Base-by-base conservation (phyloP, 2,113 vertebrate species). In the Hippoglossus stenolepis region DNA sequence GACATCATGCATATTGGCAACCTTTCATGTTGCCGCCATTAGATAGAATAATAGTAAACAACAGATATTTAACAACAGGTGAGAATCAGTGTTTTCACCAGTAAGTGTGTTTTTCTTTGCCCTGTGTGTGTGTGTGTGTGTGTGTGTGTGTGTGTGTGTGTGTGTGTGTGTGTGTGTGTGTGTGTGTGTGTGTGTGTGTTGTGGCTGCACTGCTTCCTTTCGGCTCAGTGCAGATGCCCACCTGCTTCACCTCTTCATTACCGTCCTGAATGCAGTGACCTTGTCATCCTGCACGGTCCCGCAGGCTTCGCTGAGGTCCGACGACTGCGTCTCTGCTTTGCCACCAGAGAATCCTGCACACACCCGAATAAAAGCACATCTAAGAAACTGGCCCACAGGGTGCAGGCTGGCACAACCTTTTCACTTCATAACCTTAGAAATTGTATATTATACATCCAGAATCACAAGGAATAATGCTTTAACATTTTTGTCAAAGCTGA, bases 181-280 rank as follows among this genome's bases (percentile, higher is more conserved):
- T 57, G 56, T 26, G 56, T 57, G 21, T 57, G 23, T 57, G 23
- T 79, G 58, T 79, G 65, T 51, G 45, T 70, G 74, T 67, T 73
- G 17, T 76, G 65, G 60, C 75, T 82, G 49, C 7, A n/a, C 62
- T 67, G 73, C 20, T 57, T 78, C 64, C 61, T 82, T 85, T 77
- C 81, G 80, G 71, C 57, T 90, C 75, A 75, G 58, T 87, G 89
- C 70, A 58, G 67, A 24, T 69, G 75, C 94, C 94, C 89, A 96
- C 95, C 93, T 95, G 92, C 89, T 94, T 96, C 95, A 96, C 94
- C 96, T 95, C 94, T 95, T 95, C 93, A 96, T 94, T 85, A 96
- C 95, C n/a, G 96, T 94, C 88, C 95, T 96, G 92, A 97, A 96
- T 57, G 96, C 95, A 64, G 95, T 95, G 85, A 94, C 93, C 90